These are phyloP conservation scores for Stenurella melanura DNA, from an alignment of 2,888 invertebrate genomes.

Conservation along the genomic window DNA sequence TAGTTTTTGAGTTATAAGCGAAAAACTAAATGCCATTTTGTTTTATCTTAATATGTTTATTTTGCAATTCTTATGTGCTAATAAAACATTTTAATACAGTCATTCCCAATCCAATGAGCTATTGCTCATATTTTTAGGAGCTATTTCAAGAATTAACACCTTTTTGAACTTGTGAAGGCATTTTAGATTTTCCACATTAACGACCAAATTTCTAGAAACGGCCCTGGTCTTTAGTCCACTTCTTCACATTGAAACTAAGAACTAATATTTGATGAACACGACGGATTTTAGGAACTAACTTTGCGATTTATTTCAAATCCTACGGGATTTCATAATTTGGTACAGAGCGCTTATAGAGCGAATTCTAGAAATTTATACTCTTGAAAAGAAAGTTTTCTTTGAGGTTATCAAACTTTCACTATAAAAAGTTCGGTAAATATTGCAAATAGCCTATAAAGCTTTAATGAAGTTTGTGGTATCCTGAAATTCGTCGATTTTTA, in stretches of 20 bases:
- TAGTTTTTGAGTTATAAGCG: too few species aligned
- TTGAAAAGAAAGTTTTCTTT: slow-evolving; percentile 10
- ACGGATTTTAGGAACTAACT: slow-evolving; percentile 7
- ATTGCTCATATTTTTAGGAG: too few species aligned
- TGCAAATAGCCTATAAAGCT: slow-evolving; percentile 9
- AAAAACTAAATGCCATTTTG: too few species aligned
- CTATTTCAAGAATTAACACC: too few species aligned
- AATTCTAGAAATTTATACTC: slow-evolving; percentile 1
- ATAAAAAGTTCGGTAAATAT: slow-evolving; percentile 17
- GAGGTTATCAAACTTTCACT: slow-evolving; percentile 18
- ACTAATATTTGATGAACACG: slow-evolving; percentile 4
- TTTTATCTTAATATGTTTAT: too few species aligned
- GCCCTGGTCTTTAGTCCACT: too few species aligned
- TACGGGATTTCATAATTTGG: slow-evolving; percentile 3
- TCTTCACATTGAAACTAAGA: background rate
- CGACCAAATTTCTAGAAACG: too few species aligned
- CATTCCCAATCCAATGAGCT: too few species aligned
- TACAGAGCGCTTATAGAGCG: background rate
- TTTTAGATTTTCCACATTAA: too few species aligned
- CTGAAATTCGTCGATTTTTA: background rate
- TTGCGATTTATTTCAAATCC: slow-evolving; percentile 2
- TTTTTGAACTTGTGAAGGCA: too few species aligned
- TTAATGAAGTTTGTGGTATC: background rate
- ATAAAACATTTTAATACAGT: too few species aligned
- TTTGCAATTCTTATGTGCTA: too few species aligned